Conservation (phyloP, 2,113 vertebrate species). For the Emydocephalus ijimae region DNA sequence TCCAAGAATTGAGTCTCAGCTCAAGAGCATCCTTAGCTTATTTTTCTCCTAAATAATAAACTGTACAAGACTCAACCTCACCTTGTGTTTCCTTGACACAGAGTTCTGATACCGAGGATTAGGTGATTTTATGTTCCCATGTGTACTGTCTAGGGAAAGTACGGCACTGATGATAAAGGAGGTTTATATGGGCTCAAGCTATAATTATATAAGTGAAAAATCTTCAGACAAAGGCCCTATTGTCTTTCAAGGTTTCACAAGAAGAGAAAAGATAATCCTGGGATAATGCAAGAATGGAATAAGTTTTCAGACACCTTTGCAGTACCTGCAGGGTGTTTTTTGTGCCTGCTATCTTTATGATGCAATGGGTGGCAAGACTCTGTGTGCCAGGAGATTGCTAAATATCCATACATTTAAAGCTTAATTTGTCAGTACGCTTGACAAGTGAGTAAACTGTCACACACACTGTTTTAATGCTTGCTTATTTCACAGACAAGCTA, state of each 20-base stretch:
- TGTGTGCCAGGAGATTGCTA: constrained; percentile 6
- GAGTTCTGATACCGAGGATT: not conserved
- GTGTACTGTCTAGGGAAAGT: not conserved
- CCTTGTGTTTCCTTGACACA: not conserved
- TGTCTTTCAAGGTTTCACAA: not conserved
- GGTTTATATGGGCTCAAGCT: not conserved
- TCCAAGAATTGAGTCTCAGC: not conserved
- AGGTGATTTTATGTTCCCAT: not conserved
- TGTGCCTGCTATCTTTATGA: constrained; percentile 8
- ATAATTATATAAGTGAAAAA: not conserved
- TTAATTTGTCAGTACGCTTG: constrained; percentile 14
- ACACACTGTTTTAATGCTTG: constrained; percentile 24
- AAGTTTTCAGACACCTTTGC: not conserved
- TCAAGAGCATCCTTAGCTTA: not conserved
- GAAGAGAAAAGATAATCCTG: not conserved
- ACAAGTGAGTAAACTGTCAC: constrained; percentile 40
- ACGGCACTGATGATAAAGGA: not conserved
- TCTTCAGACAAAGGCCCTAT: not conserved
- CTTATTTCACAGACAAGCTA: constrained; percentile 33
- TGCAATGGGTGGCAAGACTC: constrained; percentile 21
- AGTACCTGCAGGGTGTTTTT: constrained; percentile 2
- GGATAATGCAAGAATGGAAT: not conserved
- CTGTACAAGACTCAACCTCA: not conserved
- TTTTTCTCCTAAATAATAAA: not conserved
- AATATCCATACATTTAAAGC: constrained; percentile 50